Percentiles rank a stretch among this genome's conserved stretches.
Evolutionary conservation across 2,797 vertebrate species (phyloP).

Genomic region (Alca torda): DNA sequence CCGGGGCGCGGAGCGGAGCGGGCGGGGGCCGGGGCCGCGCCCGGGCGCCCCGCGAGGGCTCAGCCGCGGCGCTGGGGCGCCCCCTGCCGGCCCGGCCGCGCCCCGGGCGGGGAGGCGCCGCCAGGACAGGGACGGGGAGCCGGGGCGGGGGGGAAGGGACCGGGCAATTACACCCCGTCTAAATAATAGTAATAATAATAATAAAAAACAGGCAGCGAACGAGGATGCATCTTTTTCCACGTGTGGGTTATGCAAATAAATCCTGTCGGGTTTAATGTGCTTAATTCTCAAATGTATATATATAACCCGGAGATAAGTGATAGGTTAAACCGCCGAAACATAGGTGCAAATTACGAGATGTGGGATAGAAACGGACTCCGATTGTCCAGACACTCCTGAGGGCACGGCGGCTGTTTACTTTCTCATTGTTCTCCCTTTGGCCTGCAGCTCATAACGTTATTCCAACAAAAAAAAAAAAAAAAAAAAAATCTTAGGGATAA

Average conservation of each 20-base stretch:
- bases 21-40: neutral
- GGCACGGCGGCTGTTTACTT: slow-evolving; percentile 28
- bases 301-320: slow-evolving; percentile 34
- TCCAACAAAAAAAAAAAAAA: neutral
- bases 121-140: neutral
- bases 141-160: neutral
- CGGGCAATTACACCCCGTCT: neutral
- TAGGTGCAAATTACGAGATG: slow-evolving; percentile 55
- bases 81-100: slow-evolving; percentile 70
- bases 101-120: neutral
- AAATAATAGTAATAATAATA: slow-evolving; percentile 41
- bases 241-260: slow-evolving; percentile 30
- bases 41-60: neutral
- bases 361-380: slow-evolving; percentile 35
- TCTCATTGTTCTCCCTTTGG: slow-evolving; percentile 28
- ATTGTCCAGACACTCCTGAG: slow-evolving; percentile 54
- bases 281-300: slow-evolving; percentile 56
- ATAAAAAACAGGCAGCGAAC: neutral
- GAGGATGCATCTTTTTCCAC: neutral
- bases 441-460: slow-evolving; percentile 35
- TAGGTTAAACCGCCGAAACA: slow-evolving; percentile 56
- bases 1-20: slow-evolving; percentile 8
- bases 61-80: slow-evolving; percentile 73
- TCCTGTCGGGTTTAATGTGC: slow-evolving; percentile 34
- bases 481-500: slow-evolving; percentile 26